Percentiles rank a stretch among this genome's conserved stretches.
These are phyloP conservation scores for Stigmatopora nigra DNA, from an alignment of 2,113 vertebrate species.

Conservation along the genomic window DNA sequence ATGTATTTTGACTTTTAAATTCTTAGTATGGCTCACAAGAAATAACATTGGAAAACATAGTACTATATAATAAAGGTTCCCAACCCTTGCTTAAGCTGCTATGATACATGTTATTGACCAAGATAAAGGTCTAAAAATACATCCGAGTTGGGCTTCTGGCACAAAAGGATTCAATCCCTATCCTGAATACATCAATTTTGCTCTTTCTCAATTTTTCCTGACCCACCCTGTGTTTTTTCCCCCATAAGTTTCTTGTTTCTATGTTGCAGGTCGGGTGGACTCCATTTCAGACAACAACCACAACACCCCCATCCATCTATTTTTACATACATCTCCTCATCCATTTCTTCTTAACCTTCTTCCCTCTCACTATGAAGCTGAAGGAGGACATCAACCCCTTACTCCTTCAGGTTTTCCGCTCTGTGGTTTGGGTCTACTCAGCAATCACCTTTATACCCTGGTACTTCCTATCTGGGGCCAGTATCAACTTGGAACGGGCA, in stretches of 20 bases:
- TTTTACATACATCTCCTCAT: background rate
- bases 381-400: constrained; percentile 90
- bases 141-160: constrained; percentile 7
- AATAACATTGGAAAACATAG: too few relatives aligned
- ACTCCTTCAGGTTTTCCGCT: constrained; percentile 85
- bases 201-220: constrained; percentile 12
- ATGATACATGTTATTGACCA: constrained; percentile 26
- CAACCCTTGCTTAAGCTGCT: background rate
- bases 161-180: constrained; percentile 29
- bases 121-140: constrained; percentile 28
- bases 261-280: constrained; percentile 32
- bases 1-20: too few relatives aligned
- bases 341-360: constrained; percentile 10
- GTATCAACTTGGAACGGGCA: constrained; percentile 70
- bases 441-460: constrained; percentile 88
- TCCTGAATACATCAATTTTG: constrained; percentile 5
- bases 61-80: too few relatives aligned
- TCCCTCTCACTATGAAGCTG: constrained; percentile 78
- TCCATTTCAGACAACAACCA: constrained; percentile 9
- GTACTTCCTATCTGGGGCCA: constrained; percentile 84
- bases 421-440: constrained; percentile 82
- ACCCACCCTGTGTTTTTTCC: background rate
- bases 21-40: too few relatives aligned
- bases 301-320: background rate
- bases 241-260: constrained; percentile 21